phyloP scores from a whole-genome alignment of 2,888 invertebrate species.

The Synergus japonicus region DNA sequence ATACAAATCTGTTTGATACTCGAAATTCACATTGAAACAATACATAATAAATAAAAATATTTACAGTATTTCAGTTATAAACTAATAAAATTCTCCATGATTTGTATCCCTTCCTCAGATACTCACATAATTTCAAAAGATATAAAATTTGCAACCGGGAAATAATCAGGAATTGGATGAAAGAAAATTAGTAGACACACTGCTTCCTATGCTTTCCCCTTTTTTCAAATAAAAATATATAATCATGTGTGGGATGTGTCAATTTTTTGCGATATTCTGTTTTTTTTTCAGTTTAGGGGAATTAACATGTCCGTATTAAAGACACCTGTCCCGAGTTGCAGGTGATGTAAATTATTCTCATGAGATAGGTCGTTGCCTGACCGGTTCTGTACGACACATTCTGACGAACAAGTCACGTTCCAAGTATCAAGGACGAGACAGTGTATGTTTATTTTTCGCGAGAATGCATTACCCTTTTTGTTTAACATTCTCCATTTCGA shows the following conservation, averaged over 20 bases:
- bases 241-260: not conserved
- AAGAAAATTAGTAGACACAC: too few relatives aligned
- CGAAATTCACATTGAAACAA: not conserved
- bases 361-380: conserved; percentile 9
- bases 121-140: too few relatives aligned
- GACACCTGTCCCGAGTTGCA: not conserved
- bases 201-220: too few relatives aligned
- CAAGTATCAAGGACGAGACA: not conserved
- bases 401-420: not conserved
- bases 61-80: not conserved
- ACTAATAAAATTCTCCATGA: not conserved
- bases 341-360: conserved; percentile 3
- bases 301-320: not conserved
- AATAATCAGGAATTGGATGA: too few relatives aligned
- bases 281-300: not conserved
- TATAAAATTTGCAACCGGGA: too few relatives aligned
- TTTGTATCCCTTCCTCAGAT: not conserved
- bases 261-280: not conserved
- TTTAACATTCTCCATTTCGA: too few relatives aligned
- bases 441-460: not conserved
- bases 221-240: too few relatives aligned
- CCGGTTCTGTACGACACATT: conserved; percentile 3
- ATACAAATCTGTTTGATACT: not conserved
- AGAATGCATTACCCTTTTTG: too few relatives aligned
- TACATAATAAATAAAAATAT: not conserved